Conservation (phyloP, 2,888 invertebrate species). For the Euphydryas editha region DNA sequence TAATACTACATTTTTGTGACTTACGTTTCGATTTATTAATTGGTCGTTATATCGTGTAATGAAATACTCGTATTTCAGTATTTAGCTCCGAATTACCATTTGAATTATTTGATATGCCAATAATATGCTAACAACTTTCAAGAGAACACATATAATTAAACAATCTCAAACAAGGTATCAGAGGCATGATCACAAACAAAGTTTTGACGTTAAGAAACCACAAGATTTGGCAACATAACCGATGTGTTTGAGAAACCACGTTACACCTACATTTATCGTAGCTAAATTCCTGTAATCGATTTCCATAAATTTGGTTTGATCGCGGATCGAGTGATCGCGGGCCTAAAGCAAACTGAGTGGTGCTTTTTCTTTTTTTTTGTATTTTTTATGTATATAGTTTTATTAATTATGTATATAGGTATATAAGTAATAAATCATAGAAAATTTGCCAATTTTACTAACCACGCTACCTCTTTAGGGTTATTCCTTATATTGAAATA, state of each 20-base stretch:
- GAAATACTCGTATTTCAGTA: too few relatives aligned
- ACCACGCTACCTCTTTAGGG: too few relatives aligned
- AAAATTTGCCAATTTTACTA: too few relatives aligned
- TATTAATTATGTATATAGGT: too few relatives aligned
- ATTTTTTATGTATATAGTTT: too few relatives aligned
- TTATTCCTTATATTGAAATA: too few relatives aligned
- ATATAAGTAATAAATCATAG: too few relatives aligned
- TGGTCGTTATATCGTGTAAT: neutral
- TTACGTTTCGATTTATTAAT: too few relatives aligned
- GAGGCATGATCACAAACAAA: conserved; percentile 12
- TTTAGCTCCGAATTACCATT: neutral
- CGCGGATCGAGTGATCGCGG: neutral
- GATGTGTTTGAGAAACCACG: neutral
- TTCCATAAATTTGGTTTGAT: neutral
- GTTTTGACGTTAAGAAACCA: conserved; percentile 9
- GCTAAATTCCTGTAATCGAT: neutral
- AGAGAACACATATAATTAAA: neutral
- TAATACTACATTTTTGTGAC: too few relatives aligned
- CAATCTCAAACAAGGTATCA: conserved; percentile 2
- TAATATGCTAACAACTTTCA: neutral
- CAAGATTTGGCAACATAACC: conserved; percentile 7
- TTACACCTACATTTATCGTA: neutral
- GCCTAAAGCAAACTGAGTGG: too few relatives aligned
- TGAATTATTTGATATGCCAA: neutral
- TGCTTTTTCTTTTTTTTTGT: too few relatives aligned